A percentile compares a stretch with the other conserved stretches of the same genome.
phyloP scores from a whole-genome alignment of 2,113 vertebrate species.

The Cariama cristata region DNA sequence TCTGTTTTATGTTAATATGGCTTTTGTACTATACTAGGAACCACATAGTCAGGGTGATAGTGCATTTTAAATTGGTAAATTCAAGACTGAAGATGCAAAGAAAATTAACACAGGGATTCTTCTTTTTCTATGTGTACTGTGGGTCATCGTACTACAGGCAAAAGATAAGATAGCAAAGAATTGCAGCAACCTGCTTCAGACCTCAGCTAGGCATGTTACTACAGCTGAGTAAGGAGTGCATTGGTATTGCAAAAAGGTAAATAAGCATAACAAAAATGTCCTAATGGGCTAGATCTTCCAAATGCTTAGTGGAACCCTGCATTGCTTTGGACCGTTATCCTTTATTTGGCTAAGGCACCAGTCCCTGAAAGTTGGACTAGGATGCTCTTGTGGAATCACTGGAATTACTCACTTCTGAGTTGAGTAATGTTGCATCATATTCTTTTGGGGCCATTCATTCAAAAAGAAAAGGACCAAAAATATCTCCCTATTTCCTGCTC shows the following conservation, averaged over 20 bases:
- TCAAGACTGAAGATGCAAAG: not conserved
- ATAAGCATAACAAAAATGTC: not conserved
- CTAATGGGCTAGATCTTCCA: not conserved
- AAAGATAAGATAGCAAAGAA: not conserved
- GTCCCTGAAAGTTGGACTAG: not conserved
- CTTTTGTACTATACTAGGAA: not conserved
- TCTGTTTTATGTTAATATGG: not conserved
- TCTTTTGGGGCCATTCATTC: not conserved
- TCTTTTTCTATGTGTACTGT: not conserved
- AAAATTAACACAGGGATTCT: not conserved
- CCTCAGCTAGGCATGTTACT: not conserved
- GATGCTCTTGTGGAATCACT: not conserved
- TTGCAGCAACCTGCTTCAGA: not conserved
- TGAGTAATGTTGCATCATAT: slow-evolving; percentile 15
- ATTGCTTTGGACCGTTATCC: not conserved
- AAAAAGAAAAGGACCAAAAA: slow-evolving; percentile 6
- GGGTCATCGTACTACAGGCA: not conserved
- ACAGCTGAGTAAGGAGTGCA: not conserved
- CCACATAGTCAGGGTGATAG: not conserved
- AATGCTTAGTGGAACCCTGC: not conserved
- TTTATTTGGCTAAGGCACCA: not conserved
- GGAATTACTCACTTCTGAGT: slow-evolving; percentile 28
- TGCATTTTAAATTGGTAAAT: not conserved
- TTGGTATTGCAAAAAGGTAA: not conserved
- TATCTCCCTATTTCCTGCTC: not conserved